phyloP scores from a whole-genome alignment of 2,888 invertebrate genomes.

The Troides oblongomaculatus region DNA sequence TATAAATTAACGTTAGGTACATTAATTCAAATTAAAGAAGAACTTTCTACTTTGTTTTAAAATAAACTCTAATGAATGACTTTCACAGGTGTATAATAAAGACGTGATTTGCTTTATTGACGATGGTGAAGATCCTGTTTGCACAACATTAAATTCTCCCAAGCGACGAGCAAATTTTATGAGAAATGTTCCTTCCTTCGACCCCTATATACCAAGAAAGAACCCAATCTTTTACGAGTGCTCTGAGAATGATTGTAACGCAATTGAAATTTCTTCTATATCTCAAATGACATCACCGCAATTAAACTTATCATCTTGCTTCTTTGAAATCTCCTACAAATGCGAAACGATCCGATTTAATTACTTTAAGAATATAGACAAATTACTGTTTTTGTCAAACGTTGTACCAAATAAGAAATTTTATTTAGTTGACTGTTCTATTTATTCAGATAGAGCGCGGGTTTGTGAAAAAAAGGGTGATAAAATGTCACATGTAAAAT shows the following conservation, averaged over 20 bases:
- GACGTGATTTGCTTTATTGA: conserved; percentile 61
- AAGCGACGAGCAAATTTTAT: conserved; percentile 40
- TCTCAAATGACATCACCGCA: conserved; percentile 51
- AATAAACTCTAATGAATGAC: not conserved
- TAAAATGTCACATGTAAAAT: conserved; percentile 48
- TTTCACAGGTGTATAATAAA: conserved; percentile 62
- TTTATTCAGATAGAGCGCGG: conserved; percentile 58
- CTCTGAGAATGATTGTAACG: conserved; percentile 46
- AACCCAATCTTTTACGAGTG: conserved; percentile 55
- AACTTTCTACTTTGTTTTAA: not conserved
- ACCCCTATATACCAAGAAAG: conserved; percentile 63
- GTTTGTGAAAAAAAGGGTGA: conserved; percentile 60
- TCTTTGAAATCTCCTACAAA: conserved; percentile 36
- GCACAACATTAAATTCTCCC: conserved; percentile 42
- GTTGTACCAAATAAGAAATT: conserved; percentile 54
- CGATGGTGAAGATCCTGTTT: conserved; percentile 47
- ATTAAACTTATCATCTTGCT: conserved; percentile 52
- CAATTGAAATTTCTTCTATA: conserved; percentile 50
- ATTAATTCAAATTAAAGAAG: not conserved
- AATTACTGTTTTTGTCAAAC: conserved; percentile 56
- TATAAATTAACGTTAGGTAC: no score
- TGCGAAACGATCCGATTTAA: conserved; percentile 60
- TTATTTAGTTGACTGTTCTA: conserved; percentile 66
- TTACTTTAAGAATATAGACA: conserved; percentile 62
- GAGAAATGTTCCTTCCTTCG: conserved; percentile 53